phyloP scores from a whole-genome alignment of 1,140 invertebrate species.

The Cryptotermes secundus region DNA sequence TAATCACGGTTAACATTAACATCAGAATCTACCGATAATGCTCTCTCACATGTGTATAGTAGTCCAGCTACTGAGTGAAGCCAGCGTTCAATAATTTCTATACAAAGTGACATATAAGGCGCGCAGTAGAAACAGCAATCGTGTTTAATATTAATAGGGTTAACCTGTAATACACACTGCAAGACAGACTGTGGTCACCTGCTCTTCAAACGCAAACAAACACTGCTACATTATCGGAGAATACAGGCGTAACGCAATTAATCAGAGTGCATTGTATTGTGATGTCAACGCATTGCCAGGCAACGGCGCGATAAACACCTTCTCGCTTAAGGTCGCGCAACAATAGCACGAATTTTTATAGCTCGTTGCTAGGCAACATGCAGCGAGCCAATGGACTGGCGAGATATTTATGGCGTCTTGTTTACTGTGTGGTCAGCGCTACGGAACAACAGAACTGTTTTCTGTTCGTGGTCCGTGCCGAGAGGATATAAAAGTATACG shows the following conservation, averaged over 20 bases:
- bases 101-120: neutral
- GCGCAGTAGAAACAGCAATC: neutral
- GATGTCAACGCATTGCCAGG: too few species aligned
- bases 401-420: too few species aligned
- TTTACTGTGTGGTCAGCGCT: too few species aligned
- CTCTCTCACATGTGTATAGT: neutral
- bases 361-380: too few species aligned
- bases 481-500: too few species aligned
- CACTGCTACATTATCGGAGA: neutral
- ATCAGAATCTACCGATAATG: neutral
- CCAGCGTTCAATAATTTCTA: constrained; percentile 2
- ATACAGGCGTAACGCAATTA: neutral
- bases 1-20: constrained; percentile 18
- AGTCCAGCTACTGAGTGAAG: neutral
- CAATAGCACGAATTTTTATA: too few species aligned
- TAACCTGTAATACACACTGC: neutral
- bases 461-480: too few species aligned
- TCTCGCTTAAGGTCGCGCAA: too few species aligned
- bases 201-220: neutral
- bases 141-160: neutral
- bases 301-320: too few species aligned
- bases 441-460: too few species aligned
- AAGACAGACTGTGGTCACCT: neutral
- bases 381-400: too few species aligned
- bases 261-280: neutral